phyloP scores from a whole-genome alignment of 2,888 invertebrate species.

The Alloscopus bannaensis region DNA sequence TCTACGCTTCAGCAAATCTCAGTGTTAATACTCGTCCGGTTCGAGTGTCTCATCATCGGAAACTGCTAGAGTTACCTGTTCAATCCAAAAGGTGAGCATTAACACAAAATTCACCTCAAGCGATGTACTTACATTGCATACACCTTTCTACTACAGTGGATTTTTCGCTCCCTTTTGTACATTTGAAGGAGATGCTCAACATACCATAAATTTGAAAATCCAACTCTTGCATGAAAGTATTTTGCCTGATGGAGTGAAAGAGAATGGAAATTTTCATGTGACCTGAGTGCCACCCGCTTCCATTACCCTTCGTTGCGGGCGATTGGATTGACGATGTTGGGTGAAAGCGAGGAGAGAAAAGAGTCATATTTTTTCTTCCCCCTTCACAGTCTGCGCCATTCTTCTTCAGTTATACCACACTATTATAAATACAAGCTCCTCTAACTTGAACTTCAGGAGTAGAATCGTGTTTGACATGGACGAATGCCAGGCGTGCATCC shows the following conservation, averaged over 20 bases:
- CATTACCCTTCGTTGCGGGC: not conserved
- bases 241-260: slow-evolving; percentile 51
- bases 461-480: slow-evolving; percentile 40
- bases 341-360: slow-evolving; percentile 7
- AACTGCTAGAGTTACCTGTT: not conserved
- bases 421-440: no score
- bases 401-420: no score
- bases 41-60: not conserved
- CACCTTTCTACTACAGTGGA: not conserved
- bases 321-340: not conserved
- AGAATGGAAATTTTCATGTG: slow-evolving; percentile 25
- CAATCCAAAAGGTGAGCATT: not conserved
- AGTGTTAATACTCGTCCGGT: no score
- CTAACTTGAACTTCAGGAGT: not conserved
- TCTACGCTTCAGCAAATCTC: slow-evolving; percentile 1
- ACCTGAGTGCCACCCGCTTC: no score
- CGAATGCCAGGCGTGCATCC: slow-evolving; percentile 40
- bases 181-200: not conserved
- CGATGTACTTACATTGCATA: not conserved
- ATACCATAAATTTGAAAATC: slow-evolving; percentile 31
- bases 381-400: not conserved
- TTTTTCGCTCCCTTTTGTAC: not conserved
- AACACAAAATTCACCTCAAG: not conserved
- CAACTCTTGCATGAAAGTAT: slow-evolving; percentile 26
- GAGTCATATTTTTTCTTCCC: not conserved